Base-by-base conservation (phyloP, 2,888 invertebrate species). In the Hypena proboscidalis region DNA sequence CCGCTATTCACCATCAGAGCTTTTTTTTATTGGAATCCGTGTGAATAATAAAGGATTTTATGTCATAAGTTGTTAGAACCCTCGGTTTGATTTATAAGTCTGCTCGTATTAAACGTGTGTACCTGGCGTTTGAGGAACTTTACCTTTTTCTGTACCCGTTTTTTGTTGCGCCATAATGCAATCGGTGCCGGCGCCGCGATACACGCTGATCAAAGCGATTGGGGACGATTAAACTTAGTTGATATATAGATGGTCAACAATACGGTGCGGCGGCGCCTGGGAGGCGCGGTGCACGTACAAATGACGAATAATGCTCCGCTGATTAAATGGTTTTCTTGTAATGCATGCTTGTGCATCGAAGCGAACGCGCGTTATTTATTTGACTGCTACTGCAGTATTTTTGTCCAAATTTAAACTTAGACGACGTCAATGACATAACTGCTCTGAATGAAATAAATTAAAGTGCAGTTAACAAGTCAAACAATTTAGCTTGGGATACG, bases 41-140 rank as follows among this genome's bases (percentile, higher is more conserved):
- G 80, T 82, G 85, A 83, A 85, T 85, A 83, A 82, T 83, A 87
- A 85, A 85, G 81, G 79, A 84, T 77, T 87, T 85, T 80, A 82
- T 85, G 85, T 86, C 88, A 88, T 83, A 82, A 83, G 85, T 77
- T 80, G 81, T 85, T 83, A 80, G 76, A 71, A 74, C 58, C 67
- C 59, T 64, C 67, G 64, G 60, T 79, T 83, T 89, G 88, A 86
- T 85, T 86, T 86, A 85, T 86, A 74, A 56, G 77, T 75, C 77
- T 76, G 74, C 51, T 56, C 53, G 42, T 42, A 65, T 61, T 61
- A 61, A 64, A 56, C 58, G 66, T 34, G 67, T 69, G 62, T 80
- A 80, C 77, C 82, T 81, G 80, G 74, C 74, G 77, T 80, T 81
- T 78, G 67, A 71, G 52, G 58, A 64, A 54, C 60, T 57, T 62